A percentile compares a stretch with the other conserved stretches of the same genome.
These are phyloP conservation scores for Acleris emargana DNA, from an alignment of 2,888 invertebrate genomes.

Conservation along the genomic window DNA sequence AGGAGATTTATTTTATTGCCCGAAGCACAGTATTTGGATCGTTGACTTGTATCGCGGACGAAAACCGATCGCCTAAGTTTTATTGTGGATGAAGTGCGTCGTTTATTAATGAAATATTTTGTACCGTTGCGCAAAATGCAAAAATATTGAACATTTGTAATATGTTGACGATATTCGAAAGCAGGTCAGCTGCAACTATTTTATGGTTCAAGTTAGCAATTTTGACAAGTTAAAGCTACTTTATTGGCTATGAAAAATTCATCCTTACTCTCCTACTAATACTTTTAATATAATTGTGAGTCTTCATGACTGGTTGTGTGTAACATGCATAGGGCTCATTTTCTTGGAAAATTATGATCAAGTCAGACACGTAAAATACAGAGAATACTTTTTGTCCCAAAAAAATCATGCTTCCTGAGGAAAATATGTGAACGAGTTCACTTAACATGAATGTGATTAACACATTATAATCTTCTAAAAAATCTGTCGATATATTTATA, in stretches of 20 bases:
- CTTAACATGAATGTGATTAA: no score
- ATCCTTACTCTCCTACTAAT: no score
- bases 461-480: no score
- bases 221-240: slow-evolving; percentile 1
- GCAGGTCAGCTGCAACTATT: slow-evolving; percentile 25
- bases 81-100: slow-evolving; percentile 65
- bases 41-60: slow-evolving; percentile 56
- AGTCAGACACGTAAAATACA: no score
- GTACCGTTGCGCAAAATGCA: slow-evolving; percentile 26
- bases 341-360: no score
- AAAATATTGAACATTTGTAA: slow-evolving; percentile 20
- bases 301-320: no score
- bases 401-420: no score
- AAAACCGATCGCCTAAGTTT: slow-evolving; percentile 63
- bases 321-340: no score
- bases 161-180: slow-evolving; percentile 19
- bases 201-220: slow-evolving; percentile 5
- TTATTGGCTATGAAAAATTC: background rate
- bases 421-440: no score
- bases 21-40: slow-evolving; percentile 71
- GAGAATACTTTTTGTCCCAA: no score
- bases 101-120: slow-evolving; percentile 48
- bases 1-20: slow-evolving; percentile 81
- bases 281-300: no score
- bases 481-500: no score